phyloP scores from a whole-genome alignment of 2,113 vertebrate genomes.

The Hirundichthys speculiger region DNA sequence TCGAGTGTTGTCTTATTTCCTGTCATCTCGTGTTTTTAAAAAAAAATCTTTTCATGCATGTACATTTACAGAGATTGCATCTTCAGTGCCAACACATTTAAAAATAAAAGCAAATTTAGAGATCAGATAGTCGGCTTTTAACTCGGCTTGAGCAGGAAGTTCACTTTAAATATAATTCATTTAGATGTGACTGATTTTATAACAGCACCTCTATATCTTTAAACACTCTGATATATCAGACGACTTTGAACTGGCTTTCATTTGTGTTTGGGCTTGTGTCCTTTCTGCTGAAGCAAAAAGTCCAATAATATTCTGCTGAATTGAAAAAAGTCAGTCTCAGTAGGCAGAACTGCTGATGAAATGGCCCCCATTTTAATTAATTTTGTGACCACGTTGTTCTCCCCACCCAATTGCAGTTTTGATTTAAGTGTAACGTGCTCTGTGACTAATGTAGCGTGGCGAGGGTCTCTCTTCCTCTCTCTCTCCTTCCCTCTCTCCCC shows the following conservation, averaged over 20 bases:
- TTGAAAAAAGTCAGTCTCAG: conserved; percentile 55
- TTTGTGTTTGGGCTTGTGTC: conserved; percentile 52
- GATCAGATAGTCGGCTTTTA: too few species aligned
- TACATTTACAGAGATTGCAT: too few species aligned
- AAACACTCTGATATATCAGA: conserved; percentile 51
- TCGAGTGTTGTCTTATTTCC: too few species aligned
- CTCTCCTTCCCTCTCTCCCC: neutral
- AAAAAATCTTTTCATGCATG: too few species aligned
- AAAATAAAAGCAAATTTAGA: too few species aligned
- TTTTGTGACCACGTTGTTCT: conserved; percentile 73
- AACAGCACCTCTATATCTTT: neutral
- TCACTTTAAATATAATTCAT: conserved; percentile 11
- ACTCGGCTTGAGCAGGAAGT: neutral
- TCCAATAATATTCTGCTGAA: conserved; percentile 60
- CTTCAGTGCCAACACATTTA: too few species aligned
- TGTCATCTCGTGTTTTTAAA: too few species aligned
- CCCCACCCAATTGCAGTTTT: conserved; percentile 73
- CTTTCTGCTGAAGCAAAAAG: conserved; percentile 50
- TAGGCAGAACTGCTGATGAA: conserved; percentile 72
- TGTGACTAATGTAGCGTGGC: conserved; percentile 74
- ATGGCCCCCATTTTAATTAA: conserved; percentile 74
- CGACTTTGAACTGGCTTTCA: conserved; percentile 51
- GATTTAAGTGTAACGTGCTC: conserved; percentile 74
- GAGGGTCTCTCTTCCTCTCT: conserved; percentile 38
- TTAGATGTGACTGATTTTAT: conserved; percentile 39